These are phyloP conservation scores for Nautilus pompilius DNA, from an alignment of 1,140 invertebrate species.

Conservation along the genomic window DNA sequence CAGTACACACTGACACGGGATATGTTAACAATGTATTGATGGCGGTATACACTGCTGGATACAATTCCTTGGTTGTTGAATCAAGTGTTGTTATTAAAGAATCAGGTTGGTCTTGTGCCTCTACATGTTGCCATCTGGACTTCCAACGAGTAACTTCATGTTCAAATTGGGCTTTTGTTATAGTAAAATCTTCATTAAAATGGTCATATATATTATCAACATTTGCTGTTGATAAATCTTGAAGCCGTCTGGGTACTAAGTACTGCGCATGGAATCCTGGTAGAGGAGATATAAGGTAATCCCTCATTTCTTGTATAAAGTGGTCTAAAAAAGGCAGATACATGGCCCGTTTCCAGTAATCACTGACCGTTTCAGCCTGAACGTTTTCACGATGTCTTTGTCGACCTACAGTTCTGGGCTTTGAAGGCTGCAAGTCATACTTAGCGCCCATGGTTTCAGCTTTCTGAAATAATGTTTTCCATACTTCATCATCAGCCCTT, in stretches of 20 bases:
- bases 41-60: no score
- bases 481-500: background rate
- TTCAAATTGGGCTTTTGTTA: background rate
- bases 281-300: background rate
- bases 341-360: constrained; percentile 5
- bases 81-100: no score
- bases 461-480: constrained; percentile 2
- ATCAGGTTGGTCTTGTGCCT: no score
- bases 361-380: background rate
- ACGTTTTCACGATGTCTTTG: constrained; percentile 4
- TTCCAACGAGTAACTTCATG: constrained; percentile 1
- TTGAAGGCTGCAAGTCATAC: constrained; percentile 3
- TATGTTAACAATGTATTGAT: no score
- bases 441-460: background rate
- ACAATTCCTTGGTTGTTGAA: no score
- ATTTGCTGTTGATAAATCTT: background rate
- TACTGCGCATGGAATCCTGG: constrained; percentile 4
- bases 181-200: constrained; percentile 2
- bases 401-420: constrained; percentile 3
- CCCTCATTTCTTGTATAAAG: background rate
- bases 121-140: background rate
- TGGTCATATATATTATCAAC: constrained; percentile 5
- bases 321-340: constrained; percentile 6
- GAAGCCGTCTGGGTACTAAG: constrained; percentile 3
- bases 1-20: no score